Base-by-base conservation (phyloP, 2,888 invertebrate species). In the Drosophila neutralis region DNA sequence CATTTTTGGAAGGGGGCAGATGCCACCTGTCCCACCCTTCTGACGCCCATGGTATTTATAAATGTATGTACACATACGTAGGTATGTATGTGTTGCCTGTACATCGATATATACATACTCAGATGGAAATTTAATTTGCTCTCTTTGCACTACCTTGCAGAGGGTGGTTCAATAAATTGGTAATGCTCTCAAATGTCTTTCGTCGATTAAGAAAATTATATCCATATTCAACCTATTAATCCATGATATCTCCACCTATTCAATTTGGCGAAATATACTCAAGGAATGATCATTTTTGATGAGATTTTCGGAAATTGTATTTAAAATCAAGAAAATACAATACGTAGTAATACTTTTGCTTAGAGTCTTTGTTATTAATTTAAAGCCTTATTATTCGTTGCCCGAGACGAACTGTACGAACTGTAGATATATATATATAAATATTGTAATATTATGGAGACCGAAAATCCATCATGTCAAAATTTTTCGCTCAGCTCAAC, bases 401-500 rank as follows among this genome's bases (percentile, higher is more conserved):
- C 10, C 4, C 3, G 18, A 51, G 27, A 38, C 54, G 56, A 53
- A 48, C 35, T 38, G n/a, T 36, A 56, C 13, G n/a, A 45, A 15
- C 27, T 40, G 10, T 35, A 38, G 21, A 29, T 53, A 72, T 33
- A 58, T 13, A 64, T 48, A 63, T 24, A 60, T 48, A 45, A 13
- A 49, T 31, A 45, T 8, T 18, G 45, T 66, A 10, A 29, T 40
- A 64, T n/a, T 7, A 87, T 87, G 87, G 89, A 83, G 10, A 56
- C 27, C 42, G 71, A 83, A 48, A 33, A 58, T 53, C 69, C 42
- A 68, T 76, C 84, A 18, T 89, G 87, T 38, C 65, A 69, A 42
- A 78, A 85, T 56, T 89, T 77, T 54, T 71, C 89, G n/a, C 45
- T 74, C 24, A 67, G 49, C n/a, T 68, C 83, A 21, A 72, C 73